Conservation (phyloP, 2,797 vertebrate species). For the Dromococcyx pavoninus region DNA sequence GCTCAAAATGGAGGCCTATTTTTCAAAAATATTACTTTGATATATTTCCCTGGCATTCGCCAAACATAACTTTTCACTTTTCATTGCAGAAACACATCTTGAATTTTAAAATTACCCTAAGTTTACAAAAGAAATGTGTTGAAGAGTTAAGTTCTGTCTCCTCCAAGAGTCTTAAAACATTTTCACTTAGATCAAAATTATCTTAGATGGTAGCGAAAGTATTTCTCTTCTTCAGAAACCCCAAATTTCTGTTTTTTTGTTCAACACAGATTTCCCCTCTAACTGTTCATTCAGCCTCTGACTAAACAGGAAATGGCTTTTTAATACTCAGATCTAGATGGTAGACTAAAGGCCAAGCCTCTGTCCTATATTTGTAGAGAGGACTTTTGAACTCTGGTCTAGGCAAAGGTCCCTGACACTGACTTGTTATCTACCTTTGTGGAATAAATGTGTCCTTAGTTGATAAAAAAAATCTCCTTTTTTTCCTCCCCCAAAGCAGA, state of each 20-base stretch:
- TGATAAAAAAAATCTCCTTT: neutral
- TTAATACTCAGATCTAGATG: neutral
- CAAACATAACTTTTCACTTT: neutral
- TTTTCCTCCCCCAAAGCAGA: accelerated
- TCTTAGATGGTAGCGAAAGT: neutral
- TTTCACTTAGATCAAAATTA: neutral
- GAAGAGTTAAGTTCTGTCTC: neutral
- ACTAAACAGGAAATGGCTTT: neutral
- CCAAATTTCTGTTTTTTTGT: neutral
- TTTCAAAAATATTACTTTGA: neutral
- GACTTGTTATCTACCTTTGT: neutral
- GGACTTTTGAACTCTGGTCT: neutral
- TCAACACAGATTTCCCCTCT: neutral
- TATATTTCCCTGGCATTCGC: neutral
- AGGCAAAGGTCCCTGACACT: neutral
- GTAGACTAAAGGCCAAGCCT: neutral
- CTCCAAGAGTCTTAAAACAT: neutral
- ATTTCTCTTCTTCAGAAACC: neutral
- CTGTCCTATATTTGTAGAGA: neutral
- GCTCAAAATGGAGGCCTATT: neutral
- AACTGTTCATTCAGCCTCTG: neutral
- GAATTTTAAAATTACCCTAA: neutral
- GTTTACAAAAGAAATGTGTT: neutral
- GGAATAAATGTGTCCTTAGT: neutral
- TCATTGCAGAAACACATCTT: neutral